These are phyloP conservation scores for Abrostola tripartita DNA, from an alignment of 2,888 invertebrate genomes.

Conservation along the genomic window DNA sequence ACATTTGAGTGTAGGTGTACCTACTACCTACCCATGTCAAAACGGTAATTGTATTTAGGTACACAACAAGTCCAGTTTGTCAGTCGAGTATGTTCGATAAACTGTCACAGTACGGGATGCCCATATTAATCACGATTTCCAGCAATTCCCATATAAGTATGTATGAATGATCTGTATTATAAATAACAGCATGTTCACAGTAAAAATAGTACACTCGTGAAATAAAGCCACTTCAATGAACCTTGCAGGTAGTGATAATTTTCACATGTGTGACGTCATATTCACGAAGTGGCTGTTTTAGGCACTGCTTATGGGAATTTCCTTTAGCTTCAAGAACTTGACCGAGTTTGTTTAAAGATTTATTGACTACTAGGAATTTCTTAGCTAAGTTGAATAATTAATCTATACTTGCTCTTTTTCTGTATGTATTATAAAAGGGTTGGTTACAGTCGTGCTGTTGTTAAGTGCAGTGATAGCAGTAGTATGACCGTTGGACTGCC, in stretches of 20 bases:
- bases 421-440: too few species aligned
- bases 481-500: too few species aligned
- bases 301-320: constrained; percentile 16
- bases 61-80: background rate
- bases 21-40: too few species aligned
- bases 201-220: constrained; percentile 15
- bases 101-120: background rate
- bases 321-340: constrained; percentile 12
- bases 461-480: too few species aligned
- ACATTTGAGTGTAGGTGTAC: background rate
- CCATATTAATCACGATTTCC: background rate
- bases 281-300: constrained; percentile 1
- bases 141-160: background rate
- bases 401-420: too few species aligned
- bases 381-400: too few species aligned
- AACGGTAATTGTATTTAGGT: too few species aligned
- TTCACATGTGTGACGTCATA: constrained; percentile 32
- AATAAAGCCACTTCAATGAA: constrained; percentile 22
- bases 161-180: constrained; percentile 3
- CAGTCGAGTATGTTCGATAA: background rate
- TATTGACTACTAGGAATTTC: too few species aligned
- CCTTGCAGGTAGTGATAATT: constrained; percentile 26
- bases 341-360: background rate
- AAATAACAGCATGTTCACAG: constrained; percentile 5
- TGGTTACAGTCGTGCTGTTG: too few species aligned